phyloP scores from a whole-genome alignment of 2,888 invertebrate species.

The Tachina grossa region DNA sequence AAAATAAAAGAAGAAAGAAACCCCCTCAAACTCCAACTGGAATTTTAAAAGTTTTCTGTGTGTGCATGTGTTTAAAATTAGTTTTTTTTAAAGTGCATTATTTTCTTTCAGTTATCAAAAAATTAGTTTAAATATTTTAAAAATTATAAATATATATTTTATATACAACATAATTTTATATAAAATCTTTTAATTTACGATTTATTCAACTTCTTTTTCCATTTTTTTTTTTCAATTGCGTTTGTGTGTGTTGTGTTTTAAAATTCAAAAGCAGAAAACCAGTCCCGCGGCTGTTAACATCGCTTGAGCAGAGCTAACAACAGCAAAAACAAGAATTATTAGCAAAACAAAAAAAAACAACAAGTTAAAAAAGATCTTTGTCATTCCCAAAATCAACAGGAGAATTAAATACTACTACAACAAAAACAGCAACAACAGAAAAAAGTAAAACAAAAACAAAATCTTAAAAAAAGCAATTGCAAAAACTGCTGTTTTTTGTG shows the following conservation, averaged over 20 bases:
- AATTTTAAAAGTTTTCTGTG: conserved; percentile 26
- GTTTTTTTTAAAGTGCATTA: conserved; percentile 26
- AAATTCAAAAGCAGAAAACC: conserved; percentile 65
- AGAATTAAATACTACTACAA: conserved; percentile 38
- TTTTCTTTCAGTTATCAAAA: conserved; percentile 3
- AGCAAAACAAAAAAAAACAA: conserved; percentile 49
- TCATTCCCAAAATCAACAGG: conserved; percentile 54
- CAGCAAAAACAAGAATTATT: conserved; percentile 49
- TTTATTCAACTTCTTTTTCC: conserved; percentile 55
- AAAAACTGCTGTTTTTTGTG: conserved; percentile 29
- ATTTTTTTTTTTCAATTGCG: conserved; percentile 31
- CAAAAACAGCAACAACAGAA: conserved; percentile 33
- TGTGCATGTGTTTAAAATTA: conserved; percentile 31
- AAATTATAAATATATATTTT: conserved; percentile 8
- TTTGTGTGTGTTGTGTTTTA: conserved; percentile 42
- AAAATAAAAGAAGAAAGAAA: conserved; percentile 50
- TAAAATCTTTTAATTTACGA: conserved; percentile 8
- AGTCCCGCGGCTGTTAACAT: conserved; percentile 65
- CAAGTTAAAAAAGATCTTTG: conserved; percentile 39
- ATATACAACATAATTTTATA: neutral
- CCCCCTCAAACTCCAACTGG: conserved; percentile 64
- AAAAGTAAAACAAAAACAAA: conserved; percentile 47
- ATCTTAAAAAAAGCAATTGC: conserved; percentile 28
- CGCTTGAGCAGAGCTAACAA: conserved; percentile 36
- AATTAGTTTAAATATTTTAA: conserved; percentile 3